Evolutionary conservation across 2,888 invertebrate genomes (phyloP).

Genomic region (Stegophylla sp.): DNA sequence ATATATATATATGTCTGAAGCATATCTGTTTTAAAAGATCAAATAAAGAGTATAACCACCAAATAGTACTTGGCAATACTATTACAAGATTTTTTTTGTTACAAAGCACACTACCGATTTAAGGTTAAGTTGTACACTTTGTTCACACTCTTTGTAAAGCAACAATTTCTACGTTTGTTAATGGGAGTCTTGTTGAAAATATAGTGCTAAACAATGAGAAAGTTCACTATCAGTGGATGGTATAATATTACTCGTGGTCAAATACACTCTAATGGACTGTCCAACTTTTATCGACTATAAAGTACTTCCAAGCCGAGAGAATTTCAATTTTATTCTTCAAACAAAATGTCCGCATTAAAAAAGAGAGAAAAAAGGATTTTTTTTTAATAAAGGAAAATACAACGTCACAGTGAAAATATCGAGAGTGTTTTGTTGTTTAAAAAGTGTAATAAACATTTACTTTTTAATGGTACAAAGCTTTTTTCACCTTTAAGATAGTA

Average conservation of each 20-base stretch:
- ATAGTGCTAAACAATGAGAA: background rate
- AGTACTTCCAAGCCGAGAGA: background rate
- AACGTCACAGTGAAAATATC: background rate
- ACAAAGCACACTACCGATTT: background rate
- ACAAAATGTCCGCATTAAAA: background rate
- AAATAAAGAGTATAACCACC: too few relatives aligned
- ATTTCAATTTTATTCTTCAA: background rate
- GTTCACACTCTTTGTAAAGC: background rate
- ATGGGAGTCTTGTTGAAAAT: slow-evolving; percentile 11
- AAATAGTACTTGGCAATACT: too few relatives aligned
- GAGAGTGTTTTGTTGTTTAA: background rate
- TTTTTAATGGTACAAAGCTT: too few relatives aligned
- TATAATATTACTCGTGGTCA: slow-evolving; percentile 41
- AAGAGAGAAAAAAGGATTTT: too few relatives aligned
- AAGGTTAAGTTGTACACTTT: slow-evolving; percentile 1
- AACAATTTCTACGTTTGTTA: slow-evolving; percentile 14
- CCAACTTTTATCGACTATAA: slow-evolving; percentile 13
- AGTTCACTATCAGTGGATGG: slow-evolving; percentile 15
- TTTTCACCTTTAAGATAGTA: too few relatives aligned
- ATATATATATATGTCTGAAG: too few relatives aligned
- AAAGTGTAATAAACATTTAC: background rate
- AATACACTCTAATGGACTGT: slow-evolving; percentile 24
- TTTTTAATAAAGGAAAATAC: background rate
- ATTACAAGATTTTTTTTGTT: too few relatives aligned
- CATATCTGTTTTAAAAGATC: too few relatives aligned